Conservation (phyloP, 2,797 vertebrate species). For the Hydrophis major region DNA sequence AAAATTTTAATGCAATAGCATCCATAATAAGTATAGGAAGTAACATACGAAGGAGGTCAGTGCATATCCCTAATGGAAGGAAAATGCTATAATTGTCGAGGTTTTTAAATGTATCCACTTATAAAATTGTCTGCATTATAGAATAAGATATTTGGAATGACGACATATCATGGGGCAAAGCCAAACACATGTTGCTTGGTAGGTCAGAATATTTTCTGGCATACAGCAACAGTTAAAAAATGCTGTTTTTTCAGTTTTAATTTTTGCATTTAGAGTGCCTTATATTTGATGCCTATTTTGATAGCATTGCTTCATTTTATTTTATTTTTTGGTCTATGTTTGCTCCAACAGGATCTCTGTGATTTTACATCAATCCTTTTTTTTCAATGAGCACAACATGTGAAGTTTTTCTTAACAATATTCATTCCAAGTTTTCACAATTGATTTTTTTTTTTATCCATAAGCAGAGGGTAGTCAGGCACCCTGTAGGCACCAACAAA, state of each 20-base stretch:
- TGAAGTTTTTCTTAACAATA: conserved; percentile 69
- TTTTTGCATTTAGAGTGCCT: conserved; percentile 99
- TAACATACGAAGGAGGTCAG: conserved; percentile 80
- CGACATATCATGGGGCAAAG: conserved; percentile 78
- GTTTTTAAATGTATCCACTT: conserved; percentile 76
- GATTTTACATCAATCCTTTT: conserved; percentile 24
- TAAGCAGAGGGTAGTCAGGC: conserved; percentile 67
- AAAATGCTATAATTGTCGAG: conserved; percentile 77
- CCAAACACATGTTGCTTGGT: conserved; percentile 77
- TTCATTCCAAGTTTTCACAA: conserved; percentile 70
- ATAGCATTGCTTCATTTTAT: conserved; percentile 72
- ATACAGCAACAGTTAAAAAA: conserved; percentile 68
- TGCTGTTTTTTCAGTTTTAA: conserved; percentile 77
- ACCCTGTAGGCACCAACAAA: conserved; percentile 62
- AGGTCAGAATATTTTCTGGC: conserved; percentile 67
- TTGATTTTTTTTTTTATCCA: conserved; percentile 67
- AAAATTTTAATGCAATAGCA: conserved; percentile 94
- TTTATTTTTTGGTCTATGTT: conserved; percentile 60
- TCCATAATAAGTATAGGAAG: conserved; percentile 77
- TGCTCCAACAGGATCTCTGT: conserved; percentile 65
- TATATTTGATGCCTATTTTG: conserved; percentile 99
- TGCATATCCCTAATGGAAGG: conserved; percentile 77
- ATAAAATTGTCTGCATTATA: conserved; percentile 76
- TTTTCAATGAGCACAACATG: conserved; percentile 66
- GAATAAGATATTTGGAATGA: conserved; percentile 76